Evolutionary conservation across 2,113 vertebrate species (phyloP).

Genomic region (Eretmochelys imbricata): DNA sequence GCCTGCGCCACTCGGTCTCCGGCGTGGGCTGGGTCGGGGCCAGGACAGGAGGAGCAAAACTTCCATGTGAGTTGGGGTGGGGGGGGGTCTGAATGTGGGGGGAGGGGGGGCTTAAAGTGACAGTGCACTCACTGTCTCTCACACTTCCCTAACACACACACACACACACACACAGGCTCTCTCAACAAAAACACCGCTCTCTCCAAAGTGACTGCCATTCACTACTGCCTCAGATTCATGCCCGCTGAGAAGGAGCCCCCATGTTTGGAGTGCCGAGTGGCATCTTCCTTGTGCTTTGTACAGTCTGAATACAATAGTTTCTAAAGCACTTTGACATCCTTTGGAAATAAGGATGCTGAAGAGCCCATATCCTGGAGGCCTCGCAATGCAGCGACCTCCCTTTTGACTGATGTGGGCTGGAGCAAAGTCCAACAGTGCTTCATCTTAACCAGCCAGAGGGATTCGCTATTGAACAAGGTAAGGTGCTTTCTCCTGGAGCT

Average conservation of each 20-base stretch:
- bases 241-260: neutral
- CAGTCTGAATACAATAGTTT: neutral
- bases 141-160: too few relatives aligned
- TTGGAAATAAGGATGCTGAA: neutral
- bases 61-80: too few relatives aligned
- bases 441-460: neutral
- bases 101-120: too few relatives aligned
- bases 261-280: too few relatives aligned
- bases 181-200: neutral
- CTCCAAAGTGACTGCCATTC: neutral
- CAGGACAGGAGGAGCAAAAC: too few relatives aligned
- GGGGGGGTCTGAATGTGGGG: too few relatives aligned
- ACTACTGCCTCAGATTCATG: neutral
- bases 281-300: neutral
- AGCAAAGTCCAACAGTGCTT: fast-evolving
- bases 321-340: neutral
- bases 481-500: neutral
- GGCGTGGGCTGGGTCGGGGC: too few relatives aligned
- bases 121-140: too few relatives aligned
- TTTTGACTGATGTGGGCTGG: fast-evolving
- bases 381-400: neutral
- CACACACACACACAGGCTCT: too few relatives aligned
- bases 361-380: neutral
- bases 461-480: neutral
- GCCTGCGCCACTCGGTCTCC: too few relatives aligned